Conservation (phyloP, 2,113 vertebrate genomes). For the Catharus bicknelli region DNA sequence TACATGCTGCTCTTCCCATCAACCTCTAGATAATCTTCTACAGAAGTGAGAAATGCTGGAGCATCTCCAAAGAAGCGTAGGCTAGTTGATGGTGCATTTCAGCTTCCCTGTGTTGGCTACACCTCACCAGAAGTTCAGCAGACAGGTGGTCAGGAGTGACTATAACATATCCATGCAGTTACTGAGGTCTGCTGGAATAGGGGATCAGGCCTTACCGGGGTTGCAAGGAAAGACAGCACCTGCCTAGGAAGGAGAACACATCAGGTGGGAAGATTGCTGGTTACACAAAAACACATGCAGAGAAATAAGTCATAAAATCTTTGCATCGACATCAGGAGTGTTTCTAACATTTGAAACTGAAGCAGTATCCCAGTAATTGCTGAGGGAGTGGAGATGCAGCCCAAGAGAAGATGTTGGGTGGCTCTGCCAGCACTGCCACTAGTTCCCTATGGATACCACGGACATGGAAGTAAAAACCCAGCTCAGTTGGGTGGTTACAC, state of each 20-base stretch:
- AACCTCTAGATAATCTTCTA: neutral
- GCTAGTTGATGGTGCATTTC: neutral
- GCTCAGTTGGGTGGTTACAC: neutral
- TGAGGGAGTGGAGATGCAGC: neutral
- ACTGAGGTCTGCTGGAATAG: neutral
- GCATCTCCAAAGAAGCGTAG: neutral
- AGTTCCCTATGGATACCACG: neutral
- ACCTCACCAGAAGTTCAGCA: neutral
- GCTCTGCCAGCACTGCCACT: neutral
- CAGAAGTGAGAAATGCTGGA: rapidly evolving
- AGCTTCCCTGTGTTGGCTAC: neutral
- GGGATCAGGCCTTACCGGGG: neutral
- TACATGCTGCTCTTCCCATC: rapidly evolving
- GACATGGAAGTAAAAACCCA: neutral
- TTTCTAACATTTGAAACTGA: neutral
- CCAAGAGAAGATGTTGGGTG: neutral
- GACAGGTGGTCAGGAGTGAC: neutral
- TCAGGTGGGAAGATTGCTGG: neutral
- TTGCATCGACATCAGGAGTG: neutral
- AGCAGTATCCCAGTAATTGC: neutral
- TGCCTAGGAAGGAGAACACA: neutral
- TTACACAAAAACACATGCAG: neutral
- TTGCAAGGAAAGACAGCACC: neutral
- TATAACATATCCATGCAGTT: neutral
- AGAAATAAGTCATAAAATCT: neutral